A percentile compares a stretch with the other conserved stretches of the same genome.
These are phyloP conservation scores for Lepidotrigona ventralis DNA, from an alignment of 1,140 invertebrate genomes.

Conservation along the genomic window DNA sequence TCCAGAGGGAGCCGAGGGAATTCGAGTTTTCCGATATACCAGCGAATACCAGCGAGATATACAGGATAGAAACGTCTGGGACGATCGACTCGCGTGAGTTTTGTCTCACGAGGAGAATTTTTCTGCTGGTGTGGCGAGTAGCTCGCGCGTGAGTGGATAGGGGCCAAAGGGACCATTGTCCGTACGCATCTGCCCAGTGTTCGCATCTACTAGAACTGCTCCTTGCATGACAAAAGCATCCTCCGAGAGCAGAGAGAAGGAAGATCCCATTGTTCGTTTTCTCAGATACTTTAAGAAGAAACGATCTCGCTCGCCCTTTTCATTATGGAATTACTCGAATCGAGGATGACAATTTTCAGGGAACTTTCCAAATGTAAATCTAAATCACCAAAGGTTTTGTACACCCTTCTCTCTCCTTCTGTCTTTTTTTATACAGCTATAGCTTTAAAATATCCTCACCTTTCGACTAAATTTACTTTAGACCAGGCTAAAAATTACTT, in stretches of 20 bases:
- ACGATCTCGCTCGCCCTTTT: background rate
- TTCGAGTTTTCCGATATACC: background rate
- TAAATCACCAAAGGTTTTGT: too few relatives aligned
- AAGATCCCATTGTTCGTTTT: conserved; percentile 11
- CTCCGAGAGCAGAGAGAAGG: background rate
- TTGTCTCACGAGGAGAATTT: conserved; percentile 3
- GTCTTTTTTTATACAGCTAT: background rate
- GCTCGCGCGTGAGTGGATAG: conserved; percentile 17
- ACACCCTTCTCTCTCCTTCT: background rate
- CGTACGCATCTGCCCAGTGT: conserved; percentile 31
- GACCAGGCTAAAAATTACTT: background rate
- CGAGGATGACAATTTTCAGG: too few relatives aligned
- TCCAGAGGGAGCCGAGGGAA: background rate
- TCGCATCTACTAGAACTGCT: conserved; percentile 1
- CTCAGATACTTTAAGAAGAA: background rate
- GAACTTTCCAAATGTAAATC: too few relatives aligned
- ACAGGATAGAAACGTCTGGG: too few relatives aligned
- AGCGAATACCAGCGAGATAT: too few relatives aligned
- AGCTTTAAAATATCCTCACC: background rate
- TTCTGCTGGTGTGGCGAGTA: background rate
- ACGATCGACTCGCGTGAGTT: background rate
- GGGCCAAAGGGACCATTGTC: background rate
- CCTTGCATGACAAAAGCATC: conserved; percentile 41
- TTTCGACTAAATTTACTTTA: background rate
- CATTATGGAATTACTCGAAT: background rate